Evolutionary conservation across 2,113 vertebrate species (phyloP).

Genomic region (Phocoena sinus): DNA sequence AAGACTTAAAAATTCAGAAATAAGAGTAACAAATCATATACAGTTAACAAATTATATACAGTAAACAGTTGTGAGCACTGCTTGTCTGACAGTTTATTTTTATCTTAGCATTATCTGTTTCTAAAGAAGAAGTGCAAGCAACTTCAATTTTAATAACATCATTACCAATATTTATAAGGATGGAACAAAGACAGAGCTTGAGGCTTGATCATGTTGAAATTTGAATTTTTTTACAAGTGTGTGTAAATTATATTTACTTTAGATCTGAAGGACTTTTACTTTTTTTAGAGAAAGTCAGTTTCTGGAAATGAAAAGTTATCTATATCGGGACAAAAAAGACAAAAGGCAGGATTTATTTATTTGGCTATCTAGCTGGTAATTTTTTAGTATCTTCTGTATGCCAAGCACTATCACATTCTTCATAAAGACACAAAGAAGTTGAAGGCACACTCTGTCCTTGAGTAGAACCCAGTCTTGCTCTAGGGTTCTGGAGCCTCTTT

Average conservation of each 20-base stretch:
- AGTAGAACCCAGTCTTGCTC: neutral
- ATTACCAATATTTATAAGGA: neutral
- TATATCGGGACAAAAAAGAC: neutral
- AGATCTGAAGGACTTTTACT: neutral
- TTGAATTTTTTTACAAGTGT: constrained; percentile 17
- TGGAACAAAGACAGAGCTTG: neutral
- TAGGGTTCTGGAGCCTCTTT: neutral
- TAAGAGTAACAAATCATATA: neutral
- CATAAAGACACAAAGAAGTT: neutral
- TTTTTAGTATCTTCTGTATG: neutral
- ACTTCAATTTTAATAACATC: neutral
- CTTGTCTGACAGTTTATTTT: neutral
- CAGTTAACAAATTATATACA: neutral
- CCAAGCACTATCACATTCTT: neutral
- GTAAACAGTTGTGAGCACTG: neutral
- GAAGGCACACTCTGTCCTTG: neutral
- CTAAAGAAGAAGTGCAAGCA: neutral
- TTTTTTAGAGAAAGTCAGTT: constrained; percentile 2
- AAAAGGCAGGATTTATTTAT: neutral
- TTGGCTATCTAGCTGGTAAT: neutral
- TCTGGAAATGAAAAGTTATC: neutral
- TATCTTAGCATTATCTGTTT: neutral
- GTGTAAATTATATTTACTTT: neutral
- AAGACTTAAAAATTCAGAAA: constrained; percentile 20
- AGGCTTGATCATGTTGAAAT: neutral